Percentiles rank a stretch among this genome's conserved stretches.
Evolutionary conservation across 2,797 vertebrate species (phyloP).

Genomic region (Malurus leucopterus): DNA sequence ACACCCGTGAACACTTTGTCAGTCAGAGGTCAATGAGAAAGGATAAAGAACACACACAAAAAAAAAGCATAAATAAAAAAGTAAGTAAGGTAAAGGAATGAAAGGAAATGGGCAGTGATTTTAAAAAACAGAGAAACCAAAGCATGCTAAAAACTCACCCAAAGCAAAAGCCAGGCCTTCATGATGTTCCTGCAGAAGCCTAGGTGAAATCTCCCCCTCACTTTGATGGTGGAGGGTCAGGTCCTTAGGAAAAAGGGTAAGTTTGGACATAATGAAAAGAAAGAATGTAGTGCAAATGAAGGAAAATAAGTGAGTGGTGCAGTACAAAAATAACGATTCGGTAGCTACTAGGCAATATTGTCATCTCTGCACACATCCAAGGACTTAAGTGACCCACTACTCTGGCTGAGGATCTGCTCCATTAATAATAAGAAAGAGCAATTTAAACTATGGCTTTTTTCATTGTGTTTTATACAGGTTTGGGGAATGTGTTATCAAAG

Average conservation of each 20-base stretch:
- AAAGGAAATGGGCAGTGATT: background rate
- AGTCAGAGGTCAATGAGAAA: background rate
- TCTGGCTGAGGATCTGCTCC: slow-evolving; percentile 42
- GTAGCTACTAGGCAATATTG: slow-evolving; percentile 35
- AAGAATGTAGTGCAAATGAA: slow-evolving; percentile 13
- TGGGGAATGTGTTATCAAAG: slow-evolving; percentile 56
- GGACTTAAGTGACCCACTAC: slow-evolving; percentile 37
- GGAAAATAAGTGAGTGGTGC: slow-evolving; percentile 16
- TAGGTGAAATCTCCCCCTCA: background rate
- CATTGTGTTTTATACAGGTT: slow-evolving; percentile 43
- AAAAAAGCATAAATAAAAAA: background rate
- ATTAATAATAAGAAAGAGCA: slow-evolving; percentile 53
- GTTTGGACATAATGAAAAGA: background rate
- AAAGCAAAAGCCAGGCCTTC: slow-evolving; percentile 34
- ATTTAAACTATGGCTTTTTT: slow-evolving; percentile 42
- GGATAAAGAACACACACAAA: background rate
- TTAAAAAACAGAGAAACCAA: background rate
- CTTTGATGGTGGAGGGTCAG: background rate
- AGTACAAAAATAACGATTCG: slow-evolving; percentile 15
- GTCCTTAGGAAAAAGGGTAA: background rate
- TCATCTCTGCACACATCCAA: slow-evolving; percentile 29
- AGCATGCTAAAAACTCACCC: slow-evolving; percentile 31
- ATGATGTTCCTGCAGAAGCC: background rate
- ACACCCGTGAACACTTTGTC: background rate
- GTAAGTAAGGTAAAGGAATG: background rate